These are phyloP conservation scores for Agapornis roseicollis DNA, from an alignment of 2,113 vertebrate genomes.

Conservation along the genomic window DNA sequence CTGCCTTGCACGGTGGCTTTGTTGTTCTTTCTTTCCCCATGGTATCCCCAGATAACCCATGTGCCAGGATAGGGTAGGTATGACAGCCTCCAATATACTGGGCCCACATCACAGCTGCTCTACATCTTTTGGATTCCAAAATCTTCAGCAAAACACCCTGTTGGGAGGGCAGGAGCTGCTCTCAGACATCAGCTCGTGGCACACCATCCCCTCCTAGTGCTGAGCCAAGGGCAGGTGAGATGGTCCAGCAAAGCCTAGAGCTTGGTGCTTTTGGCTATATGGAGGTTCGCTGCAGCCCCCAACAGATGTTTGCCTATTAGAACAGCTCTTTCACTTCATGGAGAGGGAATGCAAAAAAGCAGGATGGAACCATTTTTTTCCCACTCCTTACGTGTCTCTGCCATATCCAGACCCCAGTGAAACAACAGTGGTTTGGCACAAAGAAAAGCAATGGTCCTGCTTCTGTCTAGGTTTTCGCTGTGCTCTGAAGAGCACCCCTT, in stretches of 20 bases:
- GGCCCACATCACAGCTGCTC: not conserved
- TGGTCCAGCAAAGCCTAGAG: not conserved
- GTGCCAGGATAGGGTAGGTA: not conserved
- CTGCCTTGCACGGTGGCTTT: not conserved
- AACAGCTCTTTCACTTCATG: not conserved
- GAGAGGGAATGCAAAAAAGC: not conserved
- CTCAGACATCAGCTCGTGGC: not conserved
- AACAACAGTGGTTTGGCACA: not conserved
- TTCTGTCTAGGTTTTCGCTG: not conserved
- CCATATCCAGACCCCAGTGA: not conserved
- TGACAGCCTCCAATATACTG: not conserved
- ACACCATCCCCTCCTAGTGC: not conserved
- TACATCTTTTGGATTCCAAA: not conserved
- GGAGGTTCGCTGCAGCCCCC: not conserved
- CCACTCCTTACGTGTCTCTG: not conserved
- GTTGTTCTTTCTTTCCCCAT: rapidly evolving
- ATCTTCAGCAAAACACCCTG: not conserved
- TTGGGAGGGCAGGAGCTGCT: not conserved
- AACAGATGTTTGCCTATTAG: not conserved
- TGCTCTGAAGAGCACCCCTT: not conserved
- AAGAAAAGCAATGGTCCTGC: not conserved
- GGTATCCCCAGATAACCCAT: not conserved
- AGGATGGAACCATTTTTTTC: not conserved
- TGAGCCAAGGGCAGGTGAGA: not conserved
- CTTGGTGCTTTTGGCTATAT: not conserved